phyloP scores from a whole-genome alignment of 2,888 invertebrate species.

The Eristalinus sepulchralis region DNA sequence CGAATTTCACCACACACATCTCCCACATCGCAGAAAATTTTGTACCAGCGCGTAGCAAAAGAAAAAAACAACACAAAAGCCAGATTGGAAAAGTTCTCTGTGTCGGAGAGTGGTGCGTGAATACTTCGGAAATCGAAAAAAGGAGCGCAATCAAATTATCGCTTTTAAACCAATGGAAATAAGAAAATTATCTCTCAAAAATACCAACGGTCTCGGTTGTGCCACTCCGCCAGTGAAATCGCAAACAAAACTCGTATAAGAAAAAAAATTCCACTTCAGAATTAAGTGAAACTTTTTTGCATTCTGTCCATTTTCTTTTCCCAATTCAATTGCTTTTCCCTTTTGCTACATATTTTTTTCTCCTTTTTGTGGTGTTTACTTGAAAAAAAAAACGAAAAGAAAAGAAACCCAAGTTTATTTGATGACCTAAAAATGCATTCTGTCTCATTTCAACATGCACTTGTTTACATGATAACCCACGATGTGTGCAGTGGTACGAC shows the following conservation, averaged over 20 bases:
- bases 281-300: constrained; percentile 66
- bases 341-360: constrained; percentile 18
- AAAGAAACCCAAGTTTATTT: constrained; percentile 60
- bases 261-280: constrained; percentile 20
- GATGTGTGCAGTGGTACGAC: constrained; percentile 43
- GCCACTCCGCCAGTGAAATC: not conserved
- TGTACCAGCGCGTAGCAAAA: constrained; percentile 45
- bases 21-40: constrained; percentile 71
- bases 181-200: not conserved
- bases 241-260: not conserved
- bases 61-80: constrained; percentile 50
- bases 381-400: constrained; percentile 32
- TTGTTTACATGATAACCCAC: constrained; percentile 74
- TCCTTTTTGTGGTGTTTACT: constrained; percentile 62
- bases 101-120: constrained; percentile 39
- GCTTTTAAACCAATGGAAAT: constrained; percentile 28
- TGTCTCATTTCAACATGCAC: constrained; percentile 73
- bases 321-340: constrained; percentile 17
- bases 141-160: constrained; percentile 64
- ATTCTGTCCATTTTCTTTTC: constrained; percentile 60
- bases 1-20: constrained; percentile 64
- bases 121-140: constrained; percentile 57
- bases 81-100: constrained; percentile 67
- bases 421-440: constrained; percentile 73
- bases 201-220: not conserved